Conservation (phyloP, 2,888 invertebrate genomes). For the Mallateleia sp. region DNA sequence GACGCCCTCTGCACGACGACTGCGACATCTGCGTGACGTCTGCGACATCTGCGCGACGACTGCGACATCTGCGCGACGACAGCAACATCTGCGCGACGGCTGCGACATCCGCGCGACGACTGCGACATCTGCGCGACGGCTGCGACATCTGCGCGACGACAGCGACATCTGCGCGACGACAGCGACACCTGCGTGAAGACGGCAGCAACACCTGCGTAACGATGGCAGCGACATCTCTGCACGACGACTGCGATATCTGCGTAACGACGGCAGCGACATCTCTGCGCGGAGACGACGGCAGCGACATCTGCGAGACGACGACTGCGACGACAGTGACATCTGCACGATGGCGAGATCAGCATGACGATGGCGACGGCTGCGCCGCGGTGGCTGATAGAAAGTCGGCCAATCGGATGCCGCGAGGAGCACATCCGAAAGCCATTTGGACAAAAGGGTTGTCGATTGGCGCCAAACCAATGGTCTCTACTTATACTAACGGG, state of each 20-base stretch:
- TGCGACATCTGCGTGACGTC: too few species aligned
- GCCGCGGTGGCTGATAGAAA: slow-evolving; percentile 88
- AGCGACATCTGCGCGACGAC: slow-evolving; percentile 8
- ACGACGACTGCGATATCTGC: slow-evolving; percentile 10
- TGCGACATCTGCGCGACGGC: background rate
- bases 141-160: background rate
- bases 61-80: too few species aligned
- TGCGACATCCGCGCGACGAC: too few species aligned
- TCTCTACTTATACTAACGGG: slow-evolving; percentile 90
- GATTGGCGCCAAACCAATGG: slow-evolving; percentile 88
- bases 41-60: too few species aligned
- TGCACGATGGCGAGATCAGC: background rate
- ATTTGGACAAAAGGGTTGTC: slow-evolving; percentile 89
- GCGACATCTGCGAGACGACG: background rate
- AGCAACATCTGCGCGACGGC: too few species aligned
- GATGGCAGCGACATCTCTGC: too few species aligned
- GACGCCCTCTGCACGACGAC: too few species aligned
- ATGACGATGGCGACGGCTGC: slow-evolving; percentile 40
- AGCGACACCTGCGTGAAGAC: too few species aligned
- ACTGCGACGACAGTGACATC: too few species aligned
- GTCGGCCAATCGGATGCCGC: slow-evolving; percentile 89
- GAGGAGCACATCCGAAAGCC: slow-evolving; percentile 89
- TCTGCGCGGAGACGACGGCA: too few species aligned
- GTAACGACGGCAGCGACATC: slow-evolving; percentile 63
- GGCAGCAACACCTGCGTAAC: background rate